Conservation (phyloP, 2,888 invertebrate genomes). For the Sthenelais limicola region DNA sequence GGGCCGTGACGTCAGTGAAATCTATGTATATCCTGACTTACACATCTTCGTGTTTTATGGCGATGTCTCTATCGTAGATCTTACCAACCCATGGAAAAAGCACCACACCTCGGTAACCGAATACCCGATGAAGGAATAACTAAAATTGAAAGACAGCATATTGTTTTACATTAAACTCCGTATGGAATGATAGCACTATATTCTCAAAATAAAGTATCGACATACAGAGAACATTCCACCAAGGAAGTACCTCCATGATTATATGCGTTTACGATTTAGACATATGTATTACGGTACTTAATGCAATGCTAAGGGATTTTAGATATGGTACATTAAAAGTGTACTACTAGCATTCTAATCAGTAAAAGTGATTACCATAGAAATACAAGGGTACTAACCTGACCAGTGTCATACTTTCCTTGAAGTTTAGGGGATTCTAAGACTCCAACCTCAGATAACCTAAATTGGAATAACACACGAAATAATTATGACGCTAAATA, state of each 20-base stretch:
- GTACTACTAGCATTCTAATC: conserved; percentile 1
- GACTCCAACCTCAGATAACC: conserved; percentile 94
- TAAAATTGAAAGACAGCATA: conserved; percentile 57
- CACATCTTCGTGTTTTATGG: conserved; percentile 77
- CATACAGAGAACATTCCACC: no score
- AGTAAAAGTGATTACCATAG: not conserved
- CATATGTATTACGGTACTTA: no score
- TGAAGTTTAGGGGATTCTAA: conserved; percentile 88
- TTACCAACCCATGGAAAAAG: conserved; percentile 97
- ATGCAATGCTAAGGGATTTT: no score
- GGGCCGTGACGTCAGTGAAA: no score
- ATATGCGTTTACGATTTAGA: no score
- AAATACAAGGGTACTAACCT: conserved; percentile 73
- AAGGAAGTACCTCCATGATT: no score
- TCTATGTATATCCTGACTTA: no score
- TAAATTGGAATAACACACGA: conserved; percentile 68
- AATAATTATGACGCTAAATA: not conserved
- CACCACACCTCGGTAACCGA: conserved; percentile 97
- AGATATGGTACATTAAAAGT: not conserved
- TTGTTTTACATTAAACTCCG: not conserved
- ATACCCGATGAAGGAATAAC: conserved; percentile 94
- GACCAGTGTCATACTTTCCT: conserved; percentile 96
- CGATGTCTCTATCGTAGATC: conserved; percentile 93
- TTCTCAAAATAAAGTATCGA: not conserved
- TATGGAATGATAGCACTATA: no score